phyloP scores from a whole-genome alignment of 2,888 invertebrate genomes.

The Agriopis aurantiaria region DNA sequence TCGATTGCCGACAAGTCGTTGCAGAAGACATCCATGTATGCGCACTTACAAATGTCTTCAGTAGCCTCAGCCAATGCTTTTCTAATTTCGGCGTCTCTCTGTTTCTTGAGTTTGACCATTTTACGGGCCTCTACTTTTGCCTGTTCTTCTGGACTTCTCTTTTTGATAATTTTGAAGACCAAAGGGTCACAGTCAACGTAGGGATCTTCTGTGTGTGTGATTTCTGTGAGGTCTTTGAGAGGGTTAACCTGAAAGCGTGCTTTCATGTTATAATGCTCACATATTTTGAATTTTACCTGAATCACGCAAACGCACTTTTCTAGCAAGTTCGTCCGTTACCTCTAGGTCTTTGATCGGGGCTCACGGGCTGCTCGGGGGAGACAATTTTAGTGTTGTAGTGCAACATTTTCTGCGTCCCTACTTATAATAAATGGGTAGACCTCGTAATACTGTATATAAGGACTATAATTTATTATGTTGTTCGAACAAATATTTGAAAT shows the following conservation, averaged over 20 bases:
- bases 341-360: too few relatives aligned
- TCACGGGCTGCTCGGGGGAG: too few relatives aligned
- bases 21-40: slow-evolving; percentile 83
- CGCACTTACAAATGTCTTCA: slow-evolving; percentile 81
- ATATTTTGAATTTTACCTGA: too few relatives aligned
- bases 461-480: too few relatives aligned
- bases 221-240: slow-evolving; percentile 86
- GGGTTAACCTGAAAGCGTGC: slow-evolving; percentile 85
- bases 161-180: slow-evolving; percentile 89
- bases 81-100: slow-evolving; percentile 82
- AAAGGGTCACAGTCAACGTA: slow-evolving; percentile 90
- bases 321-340: too few relatives aligned
- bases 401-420: too few relatives aligned
- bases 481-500: too few relatives aligned
- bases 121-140: slow-evolving; percentile 84
- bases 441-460: too few relatives aligned
- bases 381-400: too few relatives aligned
- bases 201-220: slow-evolving; percentile 88
- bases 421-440: too few relatives aligned
- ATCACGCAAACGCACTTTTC: too few relatives aligned
- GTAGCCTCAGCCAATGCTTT: slow-evolving; percentile 79
- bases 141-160: slow-evolving; percentile 83
- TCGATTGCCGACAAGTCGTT: slow-evolving; percentile 80
- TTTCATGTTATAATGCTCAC: not conserved
- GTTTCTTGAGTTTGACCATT: slow-evolving; percentile 85